Percentiles rank a stretch among this genome's conserved stretches.
Evolutionary conservation across 2,888 invertebrate genomes (phyloP).

Genomic region (Linnaemya tessellans): DNA sequence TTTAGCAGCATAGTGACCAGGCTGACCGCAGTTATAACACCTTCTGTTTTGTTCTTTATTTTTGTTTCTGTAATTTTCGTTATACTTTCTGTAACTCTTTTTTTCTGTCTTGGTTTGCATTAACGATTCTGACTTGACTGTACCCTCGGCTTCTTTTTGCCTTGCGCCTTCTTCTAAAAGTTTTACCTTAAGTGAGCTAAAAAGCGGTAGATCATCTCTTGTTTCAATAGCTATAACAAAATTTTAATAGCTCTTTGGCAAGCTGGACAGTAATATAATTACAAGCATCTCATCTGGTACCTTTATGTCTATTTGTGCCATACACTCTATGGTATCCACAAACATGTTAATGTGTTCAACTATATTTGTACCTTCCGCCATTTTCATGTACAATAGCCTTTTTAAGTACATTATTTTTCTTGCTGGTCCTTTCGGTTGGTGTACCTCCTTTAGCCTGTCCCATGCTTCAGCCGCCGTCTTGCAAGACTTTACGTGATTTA

Average conservation of each 20-base stretch:
- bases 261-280: not conserved
- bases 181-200: not conserved
- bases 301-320: no score
- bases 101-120: not conserved
- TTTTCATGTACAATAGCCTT: no score
- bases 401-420: no score
- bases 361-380: no score
- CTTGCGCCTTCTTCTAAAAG: not conserved
- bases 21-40: not conserved
- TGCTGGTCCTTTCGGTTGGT: no score
- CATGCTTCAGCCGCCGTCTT: no score
- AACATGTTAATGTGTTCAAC: no score
- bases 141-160: not conserved
- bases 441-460: no score
- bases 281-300: no score
- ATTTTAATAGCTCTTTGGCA: not conserved
- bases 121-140: not conserved
- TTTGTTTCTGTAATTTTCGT: not conserved
- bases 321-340: no score
- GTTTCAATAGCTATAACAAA: no score
- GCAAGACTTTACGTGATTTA: no score
- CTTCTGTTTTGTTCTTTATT: not conserved
- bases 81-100: not conserved
- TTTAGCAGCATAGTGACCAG: not conserved
- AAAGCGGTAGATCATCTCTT: not conserved